phyloP scores from a whole-genome alignment of 2,797 vertebrate species.

The Falco cherrug region DNA sequence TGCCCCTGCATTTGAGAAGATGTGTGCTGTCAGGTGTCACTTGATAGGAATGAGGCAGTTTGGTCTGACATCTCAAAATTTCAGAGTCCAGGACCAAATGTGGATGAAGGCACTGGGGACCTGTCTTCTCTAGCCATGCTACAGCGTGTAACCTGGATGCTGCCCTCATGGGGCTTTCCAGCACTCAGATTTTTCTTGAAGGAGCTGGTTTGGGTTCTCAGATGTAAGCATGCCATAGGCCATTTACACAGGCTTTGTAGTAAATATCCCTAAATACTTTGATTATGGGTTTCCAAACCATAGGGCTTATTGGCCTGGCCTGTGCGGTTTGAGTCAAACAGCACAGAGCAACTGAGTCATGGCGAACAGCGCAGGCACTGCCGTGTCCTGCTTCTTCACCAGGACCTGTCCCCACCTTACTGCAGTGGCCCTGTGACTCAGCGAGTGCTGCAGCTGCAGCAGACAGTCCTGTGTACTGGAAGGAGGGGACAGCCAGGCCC shows the following conservation, averaged over 20 bases:
- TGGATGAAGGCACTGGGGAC: neutral
- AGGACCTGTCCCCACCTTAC: neutral
- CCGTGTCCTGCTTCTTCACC: neutral
- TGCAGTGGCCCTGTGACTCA: neutral
- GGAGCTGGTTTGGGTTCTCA: neutral
- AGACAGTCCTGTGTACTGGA: neutral
- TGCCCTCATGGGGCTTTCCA: neutral
- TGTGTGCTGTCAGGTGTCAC: neutral
- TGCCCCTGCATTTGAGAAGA: neutral
- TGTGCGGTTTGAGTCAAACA: neutral
- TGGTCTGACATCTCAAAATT: neutral
- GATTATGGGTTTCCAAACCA: neutral
- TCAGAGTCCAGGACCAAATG: neutral
- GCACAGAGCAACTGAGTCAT: neutral
- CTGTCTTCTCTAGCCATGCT: neutral
- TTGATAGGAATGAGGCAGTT: neutral
- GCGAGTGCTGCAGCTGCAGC: neutral
- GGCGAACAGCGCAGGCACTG: rapidly evolving
- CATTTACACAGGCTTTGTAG: neutral
- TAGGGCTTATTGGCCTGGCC: neutral
- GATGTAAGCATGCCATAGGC: neutral
- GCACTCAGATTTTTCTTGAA: neutral
- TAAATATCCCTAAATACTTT: neutral
- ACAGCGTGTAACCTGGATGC: neutral
- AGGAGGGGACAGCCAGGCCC: neutral